Conservation (phyloP, 2,113 vertebrate species). For the Colinus virginianus region DNA sequence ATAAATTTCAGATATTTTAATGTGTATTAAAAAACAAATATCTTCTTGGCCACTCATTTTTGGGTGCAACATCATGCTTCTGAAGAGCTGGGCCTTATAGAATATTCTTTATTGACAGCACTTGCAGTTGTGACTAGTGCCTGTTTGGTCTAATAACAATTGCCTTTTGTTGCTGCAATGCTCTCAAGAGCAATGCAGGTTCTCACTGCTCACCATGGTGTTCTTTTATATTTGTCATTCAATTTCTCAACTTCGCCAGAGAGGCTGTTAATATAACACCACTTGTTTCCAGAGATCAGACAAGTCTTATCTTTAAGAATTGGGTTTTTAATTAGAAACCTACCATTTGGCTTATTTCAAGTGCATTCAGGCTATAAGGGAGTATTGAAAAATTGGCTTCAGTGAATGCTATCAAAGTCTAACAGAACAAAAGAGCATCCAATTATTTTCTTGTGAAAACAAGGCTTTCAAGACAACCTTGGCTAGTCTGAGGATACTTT, state of each 20-base stretch:
- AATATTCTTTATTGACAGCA: background rate
- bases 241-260: background rate
- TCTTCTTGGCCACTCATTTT: background rate
- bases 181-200: background rate
- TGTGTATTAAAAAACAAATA: background rate
- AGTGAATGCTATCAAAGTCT: background rate
- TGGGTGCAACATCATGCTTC: background rate
- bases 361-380: background rate
- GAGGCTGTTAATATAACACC: background rate
- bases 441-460: slow-evolving; percentile 23
- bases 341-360: background rate
- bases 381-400: background rate
- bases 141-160: background rate
- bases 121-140: background rate
- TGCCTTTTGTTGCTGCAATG: background rate
- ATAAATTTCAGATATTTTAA: background rate
- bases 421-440: slow-evolving; percentile 3
- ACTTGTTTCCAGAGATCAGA: slow-evolving; percentile 4
- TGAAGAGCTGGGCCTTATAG: background rate
- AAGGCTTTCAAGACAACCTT: background rate
- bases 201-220: background rate
- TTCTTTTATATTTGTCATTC: background rate
- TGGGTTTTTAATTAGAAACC: slow-evolving; percentile 24
- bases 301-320: background rate
- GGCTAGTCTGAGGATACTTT: background rate